These are phyloP conservation scores for Steinernema khuongi DNA, from an alignment of 1,140 invertebrate species.

Conservation along the genomic window DNA sequence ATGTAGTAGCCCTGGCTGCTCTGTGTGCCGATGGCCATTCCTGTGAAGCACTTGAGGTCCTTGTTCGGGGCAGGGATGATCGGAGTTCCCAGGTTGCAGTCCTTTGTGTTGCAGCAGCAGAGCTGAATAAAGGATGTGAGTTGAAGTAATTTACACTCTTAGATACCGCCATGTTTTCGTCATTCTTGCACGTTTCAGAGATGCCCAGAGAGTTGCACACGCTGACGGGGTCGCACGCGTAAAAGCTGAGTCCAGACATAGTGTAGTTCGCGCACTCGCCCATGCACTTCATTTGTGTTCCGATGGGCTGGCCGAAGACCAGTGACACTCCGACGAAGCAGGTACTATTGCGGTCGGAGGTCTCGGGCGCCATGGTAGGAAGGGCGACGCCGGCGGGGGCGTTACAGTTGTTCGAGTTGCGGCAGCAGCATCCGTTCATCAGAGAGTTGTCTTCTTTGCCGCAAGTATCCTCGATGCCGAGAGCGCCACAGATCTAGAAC, in stretches of 20 bases:
- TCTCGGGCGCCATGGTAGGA: background rate
- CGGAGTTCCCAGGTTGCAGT: background rate
- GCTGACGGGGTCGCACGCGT: slow-evolving; percentile 29
- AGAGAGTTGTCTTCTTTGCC: background rate
- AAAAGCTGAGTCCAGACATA: slow-evolving; percentile 19
- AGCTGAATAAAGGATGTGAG: background rate
- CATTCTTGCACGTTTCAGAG: background rate
- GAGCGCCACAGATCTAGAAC: background rate
- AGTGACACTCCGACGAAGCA: slow-evolving; percentile 23
- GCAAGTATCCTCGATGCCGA: background rate
- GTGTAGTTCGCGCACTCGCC: slow-evolving; percentile 20
- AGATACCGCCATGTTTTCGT: background rate
- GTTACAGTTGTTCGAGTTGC: background rate
- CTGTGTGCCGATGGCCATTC: slow-evolving; percentile 19
- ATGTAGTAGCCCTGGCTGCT: slow-evolving; percentile 17
- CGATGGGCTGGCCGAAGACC: slow-evolving; percentile 15
- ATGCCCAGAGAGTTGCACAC: slow-evolving; percentile 20
- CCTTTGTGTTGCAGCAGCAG: background rate
- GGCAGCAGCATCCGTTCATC: slow-evolving; percentile 8
- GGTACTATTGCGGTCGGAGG: slow-evolving; percentile 16
- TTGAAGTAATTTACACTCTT: background rate
- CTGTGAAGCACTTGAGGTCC: background rate
- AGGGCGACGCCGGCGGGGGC: background rate
- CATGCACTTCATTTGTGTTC: slow-evolving; percentile 13
- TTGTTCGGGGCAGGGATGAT: background rate